Evolutionary conservation across 2,888 invertebrate genomes (phyloP), one percentile per base, ranked within the genome.

Genomic region (Dicycla oo): DNA sequence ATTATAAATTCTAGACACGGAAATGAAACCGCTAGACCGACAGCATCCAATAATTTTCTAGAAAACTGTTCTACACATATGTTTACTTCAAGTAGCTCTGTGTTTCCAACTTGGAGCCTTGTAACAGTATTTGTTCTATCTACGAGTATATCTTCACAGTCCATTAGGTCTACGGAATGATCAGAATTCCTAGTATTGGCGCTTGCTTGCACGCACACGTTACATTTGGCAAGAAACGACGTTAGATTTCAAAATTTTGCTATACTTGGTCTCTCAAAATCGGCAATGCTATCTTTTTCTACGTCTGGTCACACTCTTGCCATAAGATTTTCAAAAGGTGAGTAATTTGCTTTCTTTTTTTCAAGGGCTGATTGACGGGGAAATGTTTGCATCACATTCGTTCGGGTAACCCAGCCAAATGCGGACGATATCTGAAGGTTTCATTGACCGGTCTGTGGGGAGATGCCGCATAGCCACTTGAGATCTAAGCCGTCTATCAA

Each of bases 111-210:
- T 47, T 54, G 51, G 18, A 54, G n/a, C 57, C 45, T 70, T 40
- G 75, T 60, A 78, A 80, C 80, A 75, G 80, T 80, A 80, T 60
- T 56, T 38, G 26, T 18, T 75, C 26, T 57, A 67, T 70, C 78
- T 75, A 30, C 34, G 34, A 34, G 34, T 34, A 75, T 80, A 78
- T 80, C 78, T 78, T 79, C 47, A 75, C 66, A 47, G 40, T 63
- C 34, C 71, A 79, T 79, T 80, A 75, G 51, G 45, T 43, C 0
- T 43, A 11, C 66, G 66, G 76, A 70, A 79, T 71, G 71, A 62
- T 40, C 71, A 75, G 70, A 67, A 75, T 79, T 75, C 66, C 1
- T 58, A n/a, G 63, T 56, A 75, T 23, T 56, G 62, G 56, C 43
- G 62, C 23, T 75, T 63, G 69, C 38, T 15, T 57, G 78, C 65